Evolutionary conservation across 2,888 invertebrate genomes (phyloP).

Genomic region (Metallyticus violacea): DNA sequence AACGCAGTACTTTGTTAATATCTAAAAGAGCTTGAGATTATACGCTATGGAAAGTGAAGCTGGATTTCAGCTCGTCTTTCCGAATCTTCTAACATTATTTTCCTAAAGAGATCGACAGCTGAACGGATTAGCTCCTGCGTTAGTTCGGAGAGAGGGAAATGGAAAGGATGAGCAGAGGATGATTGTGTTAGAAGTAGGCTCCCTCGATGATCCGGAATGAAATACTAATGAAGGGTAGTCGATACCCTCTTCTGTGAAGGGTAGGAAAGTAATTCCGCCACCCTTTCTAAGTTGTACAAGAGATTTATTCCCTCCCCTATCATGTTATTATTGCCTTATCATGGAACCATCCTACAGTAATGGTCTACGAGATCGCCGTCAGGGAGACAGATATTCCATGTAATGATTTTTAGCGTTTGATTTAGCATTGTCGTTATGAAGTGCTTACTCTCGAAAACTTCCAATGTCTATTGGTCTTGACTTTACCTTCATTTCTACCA

Average conservation of each 20-base stretch:
- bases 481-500: no score
- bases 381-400: no score
- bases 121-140: not conserved
- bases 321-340: not conserved
- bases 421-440: no score
- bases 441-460: no score
- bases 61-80: not conserved
- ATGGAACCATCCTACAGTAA: not conserved
- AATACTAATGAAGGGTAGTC: not conserved
- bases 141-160: no score
- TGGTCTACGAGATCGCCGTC: no score
- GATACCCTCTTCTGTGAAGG: no score
- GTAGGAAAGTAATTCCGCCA: not conserved
- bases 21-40: not conserved
- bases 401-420: no score
- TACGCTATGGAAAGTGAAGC: not conserved
- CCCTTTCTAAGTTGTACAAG: not conserved
- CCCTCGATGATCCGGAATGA: not conserved
- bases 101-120: no score
- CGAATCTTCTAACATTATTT: not conserved
- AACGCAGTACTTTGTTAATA: no score
- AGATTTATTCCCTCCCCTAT: not conserved
- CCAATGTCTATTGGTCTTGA: no score
- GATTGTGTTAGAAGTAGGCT: not conserved
- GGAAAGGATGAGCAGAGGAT: no score